phyloP scores from a whole-genome alignment of 2,888 invertebrate genomes.

The Plemyria rubiginata region DNA sequence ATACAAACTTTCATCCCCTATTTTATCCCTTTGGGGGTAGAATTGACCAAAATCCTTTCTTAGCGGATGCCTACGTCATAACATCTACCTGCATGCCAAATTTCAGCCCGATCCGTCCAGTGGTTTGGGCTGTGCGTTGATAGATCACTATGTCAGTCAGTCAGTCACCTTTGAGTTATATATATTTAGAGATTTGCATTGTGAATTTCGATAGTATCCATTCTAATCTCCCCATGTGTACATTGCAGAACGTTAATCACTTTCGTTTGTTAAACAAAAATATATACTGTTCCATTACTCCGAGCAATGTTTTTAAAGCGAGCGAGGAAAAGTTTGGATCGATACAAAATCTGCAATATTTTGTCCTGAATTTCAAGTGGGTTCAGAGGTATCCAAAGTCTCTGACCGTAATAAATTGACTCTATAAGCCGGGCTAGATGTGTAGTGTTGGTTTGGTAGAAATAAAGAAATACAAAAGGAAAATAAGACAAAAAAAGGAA shows the following conservation, averaged over 20 bases:
- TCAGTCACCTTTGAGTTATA: too few relatives aligned
- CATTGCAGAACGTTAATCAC: slow-evolving; percentile 21
- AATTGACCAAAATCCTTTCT: too few relatives aligned
- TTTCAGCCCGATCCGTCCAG: too few relatives aligned
- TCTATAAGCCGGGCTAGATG: slow-evolving; percentile 13
- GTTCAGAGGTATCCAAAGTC: slow-evolving; percentile 19
- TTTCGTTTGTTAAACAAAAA: slow-evolving; percentile 15
- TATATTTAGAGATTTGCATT: background rate
- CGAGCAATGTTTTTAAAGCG: slow-evolving; percentile 17
- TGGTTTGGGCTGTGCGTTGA: too few relatives aligned
- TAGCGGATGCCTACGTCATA: too few relatives aligned
- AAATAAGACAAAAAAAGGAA: slow-evolving; percentile 3
- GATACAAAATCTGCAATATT: slow-evolving; percentile 11
- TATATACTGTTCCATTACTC: slow-evolving; percentile 5
- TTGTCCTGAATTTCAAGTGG: slow-evolving; percentile 13
- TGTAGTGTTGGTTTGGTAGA: background rate
- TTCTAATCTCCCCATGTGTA: slow-evolving; percentile 13
- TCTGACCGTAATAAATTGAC: slow-evolving; percentile 26
- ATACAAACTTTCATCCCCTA: too few relatives aligned
- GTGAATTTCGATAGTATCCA: slow-evolving; percentile 12
- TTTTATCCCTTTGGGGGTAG: too few relatives aligned
- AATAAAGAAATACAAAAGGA: too few relatives aligned
- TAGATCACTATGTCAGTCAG: too few relatives aligned
- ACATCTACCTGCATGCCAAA: too few relatives aligned
- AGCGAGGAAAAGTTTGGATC: background rate